Evolutionary conservation across 2,888 invertebrate species (phyloP).

Genomic region (Drosophila dives): DNA sequence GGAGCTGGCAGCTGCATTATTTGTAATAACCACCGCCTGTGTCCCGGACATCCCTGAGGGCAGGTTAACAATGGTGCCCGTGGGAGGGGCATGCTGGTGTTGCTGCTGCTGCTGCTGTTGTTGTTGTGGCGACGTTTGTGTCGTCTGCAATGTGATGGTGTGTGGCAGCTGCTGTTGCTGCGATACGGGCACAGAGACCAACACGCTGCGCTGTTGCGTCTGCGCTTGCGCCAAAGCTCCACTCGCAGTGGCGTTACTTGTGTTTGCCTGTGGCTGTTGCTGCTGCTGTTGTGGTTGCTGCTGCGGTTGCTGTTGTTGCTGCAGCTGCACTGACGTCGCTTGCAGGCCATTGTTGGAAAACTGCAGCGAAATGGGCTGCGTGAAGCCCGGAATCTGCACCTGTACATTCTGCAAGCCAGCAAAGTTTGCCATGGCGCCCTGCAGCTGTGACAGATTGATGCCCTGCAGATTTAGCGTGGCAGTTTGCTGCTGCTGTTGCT

Average conservation of each 20-base stretch:
- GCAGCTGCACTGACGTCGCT: slow-evolving; percentile 71
- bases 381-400: slow-evolving; percentile 92
- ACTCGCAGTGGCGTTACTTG: slow-evolving; percentile 26
- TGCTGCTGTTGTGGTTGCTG: slow-evolving; percentile 51
- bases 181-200: slow-evolving; percentile 89
- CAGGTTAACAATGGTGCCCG: slow-evolving; percentile 86
- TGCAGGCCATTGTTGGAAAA: slow-evolving; percentile 88
- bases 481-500: slow-evolving; percentile 84
- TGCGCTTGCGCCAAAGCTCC: slow-evolving; percentile 53
- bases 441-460: slow-evolving; percentile 89
- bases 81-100: slow-evolving; percentile 84
- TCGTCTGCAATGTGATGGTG: slow-evolving; percentile 81
- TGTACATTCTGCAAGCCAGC: slow-evolving; percentile 91
- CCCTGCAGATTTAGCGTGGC: slow-evolving; percentile 88
- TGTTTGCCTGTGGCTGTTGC: slow-evolving; percentile 52
- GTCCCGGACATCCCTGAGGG: slow-evolving; percentile 81
- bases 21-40: slow-evolving; percentile 85
- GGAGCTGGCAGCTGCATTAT: slow-evolving; percentile 49
- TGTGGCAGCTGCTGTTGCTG: slow-evolving; percentile 84
- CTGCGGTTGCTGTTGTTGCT: slow-evolving; percentile 59
- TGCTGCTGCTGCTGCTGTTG: slow-evolving; percentile 72
- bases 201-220: slow-evolving; percentile 86
- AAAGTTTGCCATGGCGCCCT: slow-evolving; percentile 86
- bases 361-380: slow-evolving; percentile 93
- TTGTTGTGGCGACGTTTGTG: slow-evolving; percentile 77